Evolutionary conservation across 2,888 invertebrate species (phyloP).

Genomic region (Polyommatus icarus): DNA sequence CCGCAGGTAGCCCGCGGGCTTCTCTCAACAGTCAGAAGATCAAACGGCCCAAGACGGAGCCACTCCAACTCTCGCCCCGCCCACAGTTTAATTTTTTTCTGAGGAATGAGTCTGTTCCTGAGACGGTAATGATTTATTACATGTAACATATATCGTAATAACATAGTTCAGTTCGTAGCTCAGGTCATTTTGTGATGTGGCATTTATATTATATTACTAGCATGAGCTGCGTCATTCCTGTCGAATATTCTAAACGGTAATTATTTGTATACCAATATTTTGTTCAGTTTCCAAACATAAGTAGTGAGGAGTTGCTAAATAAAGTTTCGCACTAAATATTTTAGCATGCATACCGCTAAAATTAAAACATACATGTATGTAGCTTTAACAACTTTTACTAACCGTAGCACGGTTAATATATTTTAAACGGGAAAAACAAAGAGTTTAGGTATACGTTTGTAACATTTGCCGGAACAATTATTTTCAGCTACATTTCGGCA

Average conservation of each 20-base stretch:
- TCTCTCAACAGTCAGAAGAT: slow-evolving; percentile 56
- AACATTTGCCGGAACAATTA: slow-evolving; percentile 8
- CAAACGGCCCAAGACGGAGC: slow-evolving; percentile 54
- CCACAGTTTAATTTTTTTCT: slow-evolving; percentile 77
- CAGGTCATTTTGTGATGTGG: not conserved
- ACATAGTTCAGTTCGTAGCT: slow-evolving; percentile 13
- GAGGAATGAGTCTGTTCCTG: slow-evolving; percentile 35
- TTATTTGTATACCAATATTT: too few relatives aligned
- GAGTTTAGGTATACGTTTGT: slow-evolving; percentile 4
- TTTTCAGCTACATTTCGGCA: slow-evolving; percentile 1
- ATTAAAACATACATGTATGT: not conserved
- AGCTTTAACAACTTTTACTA: not conserved
- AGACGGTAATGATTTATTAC: slow-evolving; percentile 27
- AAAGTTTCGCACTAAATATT: not conserved
- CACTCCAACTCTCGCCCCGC: slow-evolving; percentile 62
- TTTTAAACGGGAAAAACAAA: not conserved
- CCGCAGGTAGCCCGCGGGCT: slow-evolving; percentile 76
- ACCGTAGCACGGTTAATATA: not conserved
- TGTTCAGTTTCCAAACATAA: not conserved
- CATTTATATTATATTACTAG: not conserved
- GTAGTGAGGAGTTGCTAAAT: not conserved
- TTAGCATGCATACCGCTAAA: not conserved
- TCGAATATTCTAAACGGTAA: too few relatives aligned
- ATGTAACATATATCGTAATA: slow-evolving; percentile 24
- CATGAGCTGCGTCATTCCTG: not conserved